A percentile compares a stretch with the other conserved stretches of the same genome.
phyloP scores from a whole-genome alignment of 2,113 vertebrate genomes.

The Vidua chalybeata region DNA sequence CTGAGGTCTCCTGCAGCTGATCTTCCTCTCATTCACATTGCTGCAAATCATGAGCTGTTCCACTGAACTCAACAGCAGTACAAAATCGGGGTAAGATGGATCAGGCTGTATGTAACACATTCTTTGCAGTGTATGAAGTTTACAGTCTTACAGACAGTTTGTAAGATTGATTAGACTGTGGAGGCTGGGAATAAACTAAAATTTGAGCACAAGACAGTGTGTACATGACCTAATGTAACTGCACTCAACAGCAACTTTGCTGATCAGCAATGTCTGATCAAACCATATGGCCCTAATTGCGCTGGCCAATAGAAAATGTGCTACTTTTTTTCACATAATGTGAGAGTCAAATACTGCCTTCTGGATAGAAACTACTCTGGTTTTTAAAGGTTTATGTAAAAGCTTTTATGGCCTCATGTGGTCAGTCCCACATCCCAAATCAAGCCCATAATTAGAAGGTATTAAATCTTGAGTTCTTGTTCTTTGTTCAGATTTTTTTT shows the following conservation, averaged over 20 bases:
- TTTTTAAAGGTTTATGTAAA: background rate
- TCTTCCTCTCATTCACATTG: background rate
- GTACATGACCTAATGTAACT: background rate
- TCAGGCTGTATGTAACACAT: background rate
- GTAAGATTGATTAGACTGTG: background rate
- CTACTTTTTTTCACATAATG: background rate
- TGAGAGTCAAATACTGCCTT: background rate
- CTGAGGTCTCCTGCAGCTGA: background rate
- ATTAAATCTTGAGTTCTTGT: background rate
- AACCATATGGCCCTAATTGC: accelerated
- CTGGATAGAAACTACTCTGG: background rate
- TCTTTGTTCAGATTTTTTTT: background rate
- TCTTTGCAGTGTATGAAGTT: background rate
- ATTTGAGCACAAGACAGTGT: background rate
- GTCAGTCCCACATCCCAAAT: background rate
- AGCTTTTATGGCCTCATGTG: background rate
- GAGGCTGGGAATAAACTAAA: background rate
- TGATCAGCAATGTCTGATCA: background rate
- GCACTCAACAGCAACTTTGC: background rate
- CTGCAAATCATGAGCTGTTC: background rate
- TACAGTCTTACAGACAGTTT: background rate
- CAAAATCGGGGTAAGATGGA: background rate
- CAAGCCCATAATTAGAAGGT: background rate
- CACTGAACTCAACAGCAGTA: background rate
- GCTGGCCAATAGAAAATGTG: background rate